phyloP scores from a whole-genome alignment of 2,113 vertebrate species.

The Tychaedon coryphoeus region DNA sequence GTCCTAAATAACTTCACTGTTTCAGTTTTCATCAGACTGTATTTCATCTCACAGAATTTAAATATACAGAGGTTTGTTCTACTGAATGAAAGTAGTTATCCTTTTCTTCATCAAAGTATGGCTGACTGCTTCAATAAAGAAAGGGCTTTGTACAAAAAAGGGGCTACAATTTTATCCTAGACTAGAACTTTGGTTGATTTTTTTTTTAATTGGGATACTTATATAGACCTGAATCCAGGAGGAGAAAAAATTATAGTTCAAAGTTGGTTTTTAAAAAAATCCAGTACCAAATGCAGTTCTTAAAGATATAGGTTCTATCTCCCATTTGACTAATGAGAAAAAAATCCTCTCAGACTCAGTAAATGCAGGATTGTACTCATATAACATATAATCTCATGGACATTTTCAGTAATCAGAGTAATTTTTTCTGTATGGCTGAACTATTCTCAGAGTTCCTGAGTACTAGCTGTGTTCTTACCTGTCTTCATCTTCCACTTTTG shows the following conservation, averaged over 20 bases:
- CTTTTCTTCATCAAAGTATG: neutral
- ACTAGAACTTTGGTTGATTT: neutral
- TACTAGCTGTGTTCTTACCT: neutral
- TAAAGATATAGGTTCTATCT: neutral
- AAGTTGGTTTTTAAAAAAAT: no score
- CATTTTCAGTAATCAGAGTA: slow-evolving; percentile 11
- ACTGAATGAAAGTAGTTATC: neutral
- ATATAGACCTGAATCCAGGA: neutral
- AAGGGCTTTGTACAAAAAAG: neutral
- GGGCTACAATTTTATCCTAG: neutral
- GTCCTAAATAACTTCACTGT: neutral
- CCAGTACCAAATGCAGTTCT: neutral
- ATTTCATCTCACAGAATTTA: neutral
- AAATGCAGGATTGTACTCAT: neutral
- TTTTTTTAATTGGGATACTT: neutral
- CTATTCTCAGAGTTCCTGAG: neutral
- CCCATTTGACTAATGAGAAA: neutral
- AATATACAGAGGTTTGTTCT: neutral
- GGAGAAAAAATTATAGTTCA: neutral
- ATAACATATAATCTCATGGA: neutral
- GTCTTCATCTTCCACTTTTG: neutral
- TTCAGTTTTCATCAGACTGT: neutral
- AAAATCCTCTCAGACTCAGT: neutral
- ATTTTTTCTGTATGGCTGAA: slow-evolving; percentile 11
- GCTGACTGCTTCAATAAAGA: neutral